Conservation (phyloP, 2,797 vertebrate species). For the Erpetoichthys calabaricus region DNA sequence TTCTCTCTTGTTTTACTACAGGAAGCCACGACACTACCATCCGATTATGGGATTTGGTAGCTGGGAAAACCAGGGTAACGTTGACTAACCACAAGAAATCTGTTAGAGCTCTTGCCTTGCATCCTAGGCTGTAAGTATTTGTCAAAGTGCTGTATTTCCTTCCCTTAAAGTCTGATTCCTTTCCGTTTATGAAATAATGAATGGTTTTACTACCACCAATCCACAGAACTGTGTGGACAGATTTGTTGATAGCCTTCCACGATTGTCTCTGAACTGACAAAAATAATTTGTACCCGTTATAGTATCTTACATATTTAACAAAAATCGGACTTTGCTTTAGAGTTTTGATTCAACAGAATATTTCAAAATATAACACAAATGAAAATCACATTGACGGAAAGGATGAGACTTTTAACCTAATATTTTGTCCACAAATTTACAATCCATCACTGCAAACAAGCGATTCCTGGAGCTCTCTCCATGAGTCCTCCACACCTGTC, state of each 20-base stretch:
- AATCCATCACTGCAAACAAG: too few species aligned
- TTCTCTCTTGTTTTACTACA: slow-evolving; percentile 24
- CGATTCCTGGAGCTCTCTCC: too few species aligned
- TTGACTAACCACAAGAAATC: slow-evolving; percentile 98
- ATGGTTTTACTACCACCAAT: slow-evolving; percentile 11
- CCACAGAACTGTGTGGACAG: not conserved
- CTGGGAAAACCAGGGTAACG: slow-evolving; percentile 93
- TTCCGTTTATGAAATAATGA: not conserved
- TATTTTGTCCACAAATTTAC: too few species aligned
- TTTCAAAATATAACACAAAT: not conserved
- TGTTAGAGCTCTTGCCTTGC: slow-evolving; percentile 76
- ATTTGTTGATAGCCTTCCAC: too few species aligned
- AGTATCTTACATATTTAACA: too few species aligned
- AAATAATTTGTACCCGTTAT: too few species aligned
- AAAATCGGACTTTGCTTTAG: not conserved
- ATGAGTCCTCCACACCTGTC: too few species aligned
- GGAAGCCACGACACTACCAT: slow-evolving; percentile 96
- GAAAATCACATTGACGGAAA: not conserved
- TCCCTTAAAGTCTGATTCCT: not conserved
- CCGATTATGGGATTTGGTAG: slow-evolving; percentile 90
- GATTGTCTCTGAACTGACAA: too few species aligned
- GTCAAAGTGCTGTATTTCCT: slow-evolving; percentile 3
- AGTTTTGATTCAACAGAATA: too few species aligned
- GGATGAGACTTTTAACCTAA: too few species aligned
- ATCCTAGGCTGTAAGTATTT: slow-evolving; percentile 79